Conservation (phyloP, 2,113 vertebrate genomes). For the Pelmatolapia mariae region DNA sequence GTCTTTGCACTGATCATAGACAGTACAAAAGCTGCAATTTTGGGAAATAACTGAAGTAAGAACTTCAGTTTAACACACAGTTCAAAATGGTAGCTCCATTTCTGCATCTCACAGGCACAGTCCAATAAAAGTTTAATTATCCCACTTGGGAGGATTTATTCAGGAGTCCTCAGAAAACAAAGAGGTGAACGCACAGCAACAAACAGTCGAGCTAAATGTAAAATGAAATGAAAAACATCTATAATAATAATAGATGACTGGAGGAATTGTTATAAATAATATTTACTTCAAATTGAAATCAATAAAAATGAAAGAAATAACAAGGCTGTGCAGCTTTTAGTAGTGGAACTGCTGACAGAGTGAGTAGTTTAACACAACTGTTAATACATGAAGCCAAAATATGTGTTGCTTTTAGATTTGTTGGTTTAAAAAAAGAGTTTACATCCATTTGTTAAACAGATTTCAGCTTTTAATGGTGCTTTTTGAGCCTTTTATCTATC, state of each 20-base stretch:
- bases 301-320: not conserved
- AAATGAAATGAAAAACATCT: not conserved
- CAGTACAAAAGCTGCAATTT: not conserved
- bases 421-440: not conserved
- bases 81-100: not conserved
- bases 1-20: not conserved
- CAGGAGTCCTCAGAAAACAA: not conserved
- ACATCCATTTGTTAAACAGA: not conserved
- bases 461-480: not conserved
- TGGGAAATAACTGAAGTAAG: not conserved
- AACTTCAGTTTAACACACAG: not conserved
- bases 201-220: rapidly evolving
- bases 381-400: not conserved
- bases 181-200: not conserved
- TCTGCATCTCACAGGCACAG: not conserved
- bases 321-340: not conserved
- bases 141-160: not conserved
- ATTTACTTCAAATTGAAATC: not conserved
- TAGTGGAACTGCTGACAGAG: rapidly evolving
- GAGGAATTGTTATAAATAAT: not conserved
- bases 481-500: rapidly evolving
- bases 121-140: not conserved
- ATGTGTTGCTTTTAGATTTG: not conserved
- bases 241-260: not conserved
- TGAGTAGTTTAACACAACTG: not conserved